Evolutionary conservation across 2,797 vertebrate genomes (phyloP).

Genomic region (Antennarius maculatus): DNA sequence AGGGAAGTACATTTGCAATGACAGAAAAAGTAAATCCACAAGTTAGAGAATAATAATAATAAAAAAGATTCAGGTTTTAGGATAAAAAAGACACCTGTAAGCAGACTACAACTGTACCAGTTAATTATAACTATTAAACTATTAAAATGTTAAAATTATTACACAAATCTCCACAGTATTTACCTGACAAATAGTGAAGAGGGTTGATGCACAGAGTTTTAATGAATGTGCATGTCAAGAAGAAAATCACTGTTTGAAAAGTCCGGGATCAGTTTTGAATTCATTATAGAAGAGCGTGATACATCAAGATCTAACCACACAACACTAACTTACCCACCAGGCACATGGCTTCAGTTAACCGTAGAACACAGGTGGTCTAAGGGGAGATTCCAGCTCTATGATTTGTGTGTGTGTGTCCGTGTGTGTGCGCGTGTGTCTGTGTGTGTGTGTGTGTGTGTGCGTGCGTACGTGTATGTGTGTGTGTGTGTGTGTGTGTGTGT

Average conservation of each 20-base stretch:
- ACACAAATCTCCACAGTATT: constrained; percentile 16
- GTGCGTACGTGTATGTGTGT: constrained; percentile 26
- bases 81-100: no score
- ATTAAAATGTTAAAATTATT: constrained; percentile 16
- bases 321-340: constrained; percentile 60
- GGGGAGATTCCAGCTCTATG: constrained; percentile 71
- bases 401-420: constrained; percentile 10
- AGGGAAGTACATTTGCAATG: background rate
- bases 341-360: constrained; percentile 81
- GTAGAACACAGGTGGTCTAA: constrained; percentile 75
- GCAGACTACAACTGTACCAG: background rate
- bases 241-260: constrained; percentile 23
- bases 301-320: constrained; percentile 64
- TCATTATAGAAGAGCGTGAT: constrained; percentile 57
- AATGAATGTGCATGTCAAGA: constrained; percentile 29
- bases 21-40: background rate
- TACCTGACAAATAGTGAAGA: constrained; percentile 2
- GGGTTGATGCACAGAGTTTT: constrained; percentile 7
- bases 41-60: no score
- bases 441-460: constrained; percentile 25
- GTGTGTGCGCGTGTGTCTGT: constrained; percentile 22
- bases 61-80: background rate
- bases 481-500: constrained; percentile 24
- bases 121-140: constrained; percentile 20
- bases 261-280: constrained; percentile 62